A percentile compares a stretch with the other conserved stretches of the same genome.
These are phyloP conservation scores for Ispidina lecontei DNA, from an alignment of 2,797 vertebrate species.

Conservation along the genomic window DNA sequence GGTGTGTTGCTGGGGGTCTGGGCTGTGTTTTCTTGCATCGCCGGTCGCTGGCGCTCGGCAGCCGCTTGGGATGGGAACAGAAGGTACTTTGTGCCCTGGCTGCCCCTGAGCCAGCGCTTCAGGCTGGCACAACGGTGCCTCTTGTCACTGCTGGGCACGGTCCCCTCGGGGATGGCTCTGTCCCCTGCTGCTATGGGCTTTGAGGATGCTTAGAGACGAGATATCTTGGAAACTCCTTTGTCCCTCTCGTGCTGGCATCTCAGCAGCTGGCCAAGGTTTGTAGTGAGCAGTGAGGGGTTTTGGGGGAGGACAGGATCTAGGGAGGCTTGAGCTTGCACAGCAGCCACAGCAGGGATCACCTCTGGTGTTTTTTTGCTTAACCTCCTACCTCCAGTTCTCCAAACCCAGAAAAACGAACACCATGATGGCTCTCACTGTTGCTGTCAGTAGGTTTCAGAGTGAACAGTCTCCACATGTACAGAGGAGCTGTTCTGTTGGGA, in stretches of 20 bases:
- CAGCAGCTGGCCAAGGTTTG: neutral
- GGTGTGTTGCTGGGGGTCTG: accelerated
- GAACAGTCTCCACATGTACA: neutral
- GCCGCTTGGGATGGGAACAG: neutral
- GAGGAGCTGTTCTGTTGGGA: neutral
- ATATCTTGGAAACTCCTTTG: neutral
- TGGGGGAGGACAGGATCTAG: accelerated
- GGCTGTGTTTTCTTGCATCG: neutral
- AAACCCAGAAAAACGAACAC: neutral
- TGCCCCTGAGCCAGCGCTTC: neutral
- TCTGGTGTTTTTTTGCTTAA: neutral
- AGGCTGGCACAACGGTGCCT: constrained; percentile 1
- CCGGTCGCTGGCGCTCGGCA: neutral
- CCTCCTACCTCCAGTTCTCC: accelerated
- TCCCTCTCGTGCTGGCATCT: neutral
- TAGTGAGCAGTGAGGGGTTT: neutral
- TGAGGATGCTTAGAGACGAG: neutral
- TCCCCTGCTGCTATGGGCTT: neutral
- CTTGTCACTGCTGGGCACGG: neutral
- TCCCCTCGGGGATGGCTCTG: neutral
- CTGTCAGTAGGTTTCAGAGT: neutral
- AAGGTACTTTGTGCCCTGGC: constrained; percentile 22
- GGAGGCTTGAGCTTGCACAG: accelerated
- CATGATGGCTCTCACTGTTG: accelerated
- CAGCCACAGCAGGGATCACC: neutral